Percentiles rank a stretch among this genome's conserved stretches.
These are phyloP conservation scores for Microcebus jonahi DNA, from an alignment of 2,113 vertebrate genomes.

Conservation along the genomic window DNA sequence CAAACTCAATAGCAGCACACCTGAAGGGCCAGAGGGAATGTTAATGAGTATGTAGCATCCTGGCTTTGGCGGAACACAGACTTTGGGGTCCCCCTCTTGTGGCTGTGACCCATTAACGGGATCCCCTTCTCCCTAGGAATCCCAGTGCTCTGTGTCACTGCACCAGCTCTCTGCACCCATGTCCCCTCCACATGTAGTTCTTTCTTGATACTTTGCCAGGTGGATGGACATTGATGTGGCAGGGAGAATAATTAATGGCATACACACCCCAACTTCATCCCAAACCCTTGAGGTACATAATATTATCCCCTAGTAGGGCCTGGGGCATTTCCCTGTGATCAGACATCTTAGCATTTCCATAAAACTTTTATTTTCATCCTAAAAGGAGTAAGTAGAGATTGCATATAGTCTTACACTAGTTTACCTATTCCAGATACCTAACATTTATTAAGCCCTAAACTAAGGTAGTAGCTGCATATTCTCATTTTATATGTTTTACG, in stretches of 20 bases:
- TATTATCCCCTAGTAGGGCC: too few species aligned
- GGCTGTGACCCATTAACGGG: background rate
- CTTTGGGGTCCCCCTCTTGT: background rate
- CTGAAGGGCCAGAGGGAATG: background rate
- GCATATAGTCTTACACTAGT: background rate
- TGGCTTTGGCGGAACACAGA: background rate
- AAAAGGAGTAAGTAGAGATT: background rate
- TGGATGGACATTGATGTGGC: too few species aligned
- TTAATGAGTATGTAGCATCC: background rate
- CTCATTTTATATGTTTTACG: background rate
- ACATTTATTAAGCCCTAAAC: background rate
- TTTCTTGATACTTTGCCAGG: too few species aligned
- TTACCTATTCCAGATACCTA: background rate
- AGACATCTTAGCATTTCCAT: too few species aligned
- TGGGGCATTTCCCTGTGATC: too few species aligned
- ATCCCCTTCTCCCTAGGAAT: too few species aligned
- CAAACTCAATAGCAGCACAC: background rate
- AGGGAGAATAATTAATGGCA: too few species aligned
- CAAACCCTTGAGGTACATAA: too few species aligned
- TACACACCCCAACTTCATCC: too few species aligned
- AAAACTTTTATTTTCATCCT: background rate
- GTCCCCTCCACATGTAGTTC: too few species aligned
- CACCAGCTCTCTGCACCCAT: too few species aligned
- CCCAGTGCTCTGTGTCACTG: too few species aligned
- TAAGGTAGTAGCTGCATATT: background rate